These are phyloP conservation scores for Bombus fervidus DNA, from an alignment of 1,140 invertebrate species.

Conservation along the genomic window DNA sequence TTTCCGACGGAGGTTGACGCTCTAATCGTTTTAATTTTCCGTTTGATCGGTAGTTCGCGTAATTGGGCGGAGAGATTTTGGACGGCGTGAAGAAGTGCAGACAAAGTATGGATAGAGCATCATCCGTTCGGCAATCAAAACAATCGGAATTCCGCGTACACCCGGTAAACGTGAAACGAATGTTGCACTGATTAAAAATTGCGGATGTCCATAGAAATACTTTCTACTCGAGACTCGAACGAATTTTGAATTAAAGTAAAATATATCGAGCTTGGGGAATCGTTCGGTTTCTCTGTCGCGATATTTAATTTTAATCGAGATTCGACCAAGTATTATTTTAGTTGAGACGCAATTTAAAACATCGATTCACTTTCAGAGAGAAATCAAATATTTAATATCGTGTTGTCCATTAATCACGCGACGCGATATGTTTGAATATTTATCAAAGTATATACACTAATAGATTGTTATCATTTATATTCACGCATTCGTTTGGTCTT, in stretches of 20 bases:
- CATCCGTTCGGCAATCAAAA: not conserved
- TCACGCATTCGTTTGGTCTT: not conserved
- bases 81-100: not conserved
- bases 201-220: not conserved
- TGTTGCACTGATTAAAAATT: not conserved
- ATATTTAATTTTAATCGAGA: not conserved
- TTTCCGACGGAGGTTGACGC: not conserved
- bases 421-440: not conserved
- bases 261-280: not conserved
- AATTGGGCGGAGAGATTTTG: slow-evolving; percentile 20
- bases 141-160: too few species aligned
- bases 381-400: not conserved
- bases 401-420: not conserved
- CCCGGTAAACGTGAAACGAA: not conserved
- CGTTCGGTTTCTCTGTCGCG: not conserved
- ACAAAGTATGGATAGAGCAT: not conserved
- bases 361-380: not conserved
- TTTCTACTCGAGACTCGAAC: not conserved
- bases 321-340: not conserved
- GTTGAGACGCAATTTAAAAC: not conserved
- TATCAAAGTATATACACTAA: not conserved
- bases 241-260: not conserved
- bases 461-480: not conserved
- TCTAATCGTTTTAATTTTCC: slow-evolving; percentile 21
- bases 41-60: not conserved